Conservation (phyloP, 2,113 vertebrate genomes). For the Galemys pyrenaicus region DNA sequence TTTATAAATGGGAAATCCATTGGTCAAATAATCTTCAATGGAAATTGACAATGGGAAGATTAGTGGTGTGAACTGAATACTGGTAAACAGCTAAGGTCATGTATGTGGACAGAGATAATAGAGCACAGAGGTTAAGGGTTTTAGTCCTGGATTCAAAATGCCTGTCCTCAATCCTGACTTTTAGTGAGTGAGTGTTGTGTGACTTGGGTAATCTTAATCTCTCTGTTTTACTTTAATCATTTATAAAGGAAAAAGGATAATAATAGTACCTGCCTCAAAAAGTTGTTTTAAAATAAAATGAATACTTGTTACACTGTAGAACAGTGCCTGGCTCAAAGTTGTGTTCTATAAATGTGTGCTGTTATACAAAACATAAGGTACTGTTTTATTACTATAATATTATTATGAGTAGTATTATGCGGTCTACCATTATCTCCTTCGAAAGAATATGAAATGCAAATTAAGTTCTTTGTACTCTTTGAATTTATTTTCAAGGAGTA, state of each 20-base stretch:
- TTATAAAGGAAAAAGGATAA: constrained; percentile 20
- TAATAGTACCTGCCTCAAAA: neutral
- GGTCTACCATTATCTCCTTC: constrained; percentile 12
- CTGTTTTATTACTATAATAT: constrained; percentile 45
- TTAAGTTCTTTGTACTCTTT: constrained; percentile 35
- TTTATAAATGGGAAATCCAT: neutral
- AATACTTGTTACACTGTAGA: constrained; percentile 34
- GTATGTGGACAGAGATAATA: neutral
- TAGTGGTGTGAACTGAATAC: neutral
- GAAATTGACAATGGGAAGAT: neutral
- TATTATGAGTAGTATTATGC: constrained; percentile 12
- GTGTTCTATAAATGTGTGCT: constrained; percentile 43
- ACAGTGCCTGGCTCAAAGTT: neutral
- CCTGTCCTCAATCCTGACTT: neutral
- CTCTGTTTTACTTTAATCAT: constrained; percentile 10
- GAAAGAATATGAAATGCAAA: constrained; percentile 65
- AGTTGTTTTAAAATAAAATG: neutral
- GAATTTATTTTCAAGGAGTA: constrained; percentile 71
- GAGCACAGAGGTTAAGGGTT: neutral
- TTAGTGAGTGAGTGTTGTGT: neutral
- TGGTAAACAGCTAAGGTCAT: neutral
- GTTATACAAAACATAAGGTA: constrained; percentile 34
- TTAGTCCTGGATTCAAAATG: neutral
- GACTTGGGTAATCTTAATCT: neutral
- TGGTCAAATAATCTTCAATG: neutral